Base-by-base conservation (phyloP, 1,140 invertebrate genomes). In the Rhyzopertha dominica region DNA sequence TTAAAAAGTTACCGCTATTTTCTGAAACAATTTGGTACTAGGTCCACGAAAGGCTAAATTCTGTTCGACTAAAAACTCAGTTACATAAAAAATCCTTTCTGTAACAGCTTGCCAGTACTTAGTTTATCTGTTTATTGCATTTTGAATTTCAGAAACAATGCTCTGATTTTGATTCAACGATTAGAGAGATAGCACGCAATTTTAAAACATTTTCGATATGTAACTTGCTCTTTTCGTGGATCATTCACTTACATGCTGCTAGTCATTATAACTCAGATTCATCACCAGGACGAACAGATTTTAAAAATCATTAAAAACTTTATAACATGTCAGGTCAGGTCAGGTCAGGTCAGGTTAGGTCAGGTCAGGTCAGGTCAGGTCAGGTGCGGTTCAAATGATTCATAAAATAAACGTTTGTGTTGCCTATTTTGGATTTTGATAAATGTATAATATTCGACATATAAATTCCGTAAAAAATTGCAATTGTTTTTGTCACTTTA, bases 1-100 rank as follows among this genome's bases (percentile, higher is more conserved):
- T 53, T 25, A 63, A 48, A 56, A 63, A 64, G 32, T 54, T 58
- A 28, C 56, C 49, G 46, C 57, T 61, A 40, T 59, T 54, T 38
- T 26, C 29, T 47, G 26, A 53, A 47, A 56, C 12, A 55, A 16
- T 30, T 49, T 46, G 22, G 47, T 34, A 8, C 12, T 54, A 25
- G 20, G 38, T 9, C 54, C 53, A 12, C 56, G 30, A 46, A 61
- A 53, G 34, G 54, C 54, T 17, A 62, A 45, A 38, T 49, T 51
- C 25, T 59, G 49, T 31, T 40, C 29, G 16, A 44, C 53, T 31
- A 62, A 46, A 55, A 46, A 53, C 35, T 42, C 14, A 38, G 55
- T 50, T 23, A 39, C 25, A 29, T 23, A 42, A 36, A 62, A 45
- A 5, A 62, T 38, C 22, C 52, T 41, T 49, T 54, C 38, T 14